phyloP scores from a whole-genome alignment of 2,888 invertebrate genomes.

The Drosophila diplacantha region DNA sequence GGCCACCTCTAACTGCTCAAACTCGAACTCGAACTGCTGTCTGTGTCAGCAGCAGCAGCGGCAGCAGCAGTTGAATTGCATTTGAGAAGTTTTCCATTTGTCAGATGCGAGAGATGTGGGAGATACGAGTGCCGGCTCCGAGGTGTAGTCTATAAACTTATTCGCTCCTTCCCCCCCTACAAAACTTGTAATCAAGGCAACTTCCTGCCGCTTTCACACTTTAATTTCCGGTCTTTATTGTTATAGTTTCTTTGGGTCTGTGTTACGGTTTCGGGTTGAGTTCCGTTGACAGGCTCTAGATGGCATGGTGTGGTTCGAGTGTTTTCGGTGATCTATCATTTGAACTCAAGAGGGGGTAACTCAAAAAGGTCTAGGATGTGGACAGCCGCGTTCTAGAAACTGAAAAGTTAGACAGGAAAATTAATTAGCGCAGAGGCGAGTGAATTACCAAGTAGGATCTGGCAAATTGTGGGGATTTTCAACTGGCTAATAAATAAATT shows the following conservation, averaged over 20 bases:
- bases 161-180: constrained; percentile 5
- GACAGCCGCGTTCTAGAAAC: constrained; percentile 36
- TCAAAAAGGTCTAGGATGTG: constrained; percentile 42
- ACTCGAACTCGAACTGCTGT: constrained; percentile 8
- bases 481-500: not conserved
- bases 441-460: not conserved
- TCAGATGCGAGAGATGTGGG: constrained; percentile 41
- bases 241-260: constrained; percentile 59
- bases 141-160: constrained; percentile 24
- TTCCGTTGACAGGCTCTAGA: constrained; percentile 32
- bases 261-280: constrained; percentile 39
- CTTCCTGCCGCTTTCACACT: constrained; percentile 71
- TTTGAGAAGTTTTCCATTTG: constrained; percentile 65
- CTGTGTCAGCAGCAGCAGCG: constrained; percentile 40
- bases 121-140: constrained; percentile 33
- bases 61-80: constrained; percentile 59
- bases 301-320: constrained; percentile 43
- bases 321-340: constrained; percentile 57
- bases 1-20: constrained; percentile 45
- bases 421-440: constrained; percentile 18
- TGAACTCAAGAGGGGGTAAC: constrained; percentile 16
- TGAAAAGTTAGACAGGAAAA: constrained; percentile 32
- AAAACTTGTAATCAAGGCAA: constrained; percentile 65
- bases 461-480: constrained; percentile 1
- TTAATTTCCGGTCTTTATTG: constrained; percentile 72